Conservation (phyloP, 2,888 invertebrate species). For the Trilocha varians region DNA sequence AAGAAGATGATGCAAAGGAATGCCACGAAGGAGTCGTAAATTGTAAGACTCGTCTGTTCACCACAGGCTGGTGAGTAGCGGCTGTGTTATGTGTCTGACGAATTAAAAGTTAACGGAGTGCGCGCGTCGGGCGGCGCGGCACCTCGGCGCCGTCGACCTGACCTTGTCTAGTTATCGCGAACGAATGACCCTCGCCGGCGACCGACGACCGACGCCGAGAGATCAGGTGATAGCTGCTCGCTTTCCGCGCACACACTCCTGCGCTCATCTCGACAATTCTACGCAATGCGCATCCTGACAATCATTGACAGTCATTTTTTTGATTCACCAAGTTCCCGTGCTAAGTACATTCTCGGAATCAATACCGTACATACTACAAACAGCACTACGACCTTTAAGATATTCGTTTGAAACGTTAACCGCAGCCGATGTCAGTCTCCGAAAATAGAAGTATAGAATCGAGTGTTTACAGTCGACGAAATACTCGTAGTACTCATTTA, state of each 20-base stretch:
- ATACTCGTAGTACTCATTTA: too few species aligned
- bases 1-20: constrained; percentile 3
- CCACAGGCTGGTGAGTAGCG: constrained; percentile 47
- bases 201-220: constrained; percentile 7
- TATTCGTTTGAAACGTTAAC: constrained; percentile 2
- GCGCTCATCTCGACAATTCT: constrained; percentile 3
- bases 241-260: constrained; percentile 27
- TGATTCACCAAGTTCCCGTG: too few species aligned
- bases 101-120: constrained; percentile 67
- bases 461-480: too few species aligned
- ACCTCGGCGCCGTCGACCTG: constrained; percentile 61
- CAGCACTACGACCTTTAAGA: constrained; percentile 4
- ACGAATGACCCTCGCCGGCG: constrained; percentile 57
- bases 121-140: constrained; percentile 53
- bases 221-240: constrained; percentile 48
- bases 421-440: constrained; percentile 49
- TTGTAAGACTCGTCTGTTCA: constrained; percentile 34
- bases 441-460: constrained; percentile 48
- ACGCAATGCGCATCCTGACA: background rate
- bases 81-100: constrained; percentile 50
- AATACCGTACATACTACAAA: background rate
- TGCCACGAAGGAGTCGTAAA: constrained; percentile 25
- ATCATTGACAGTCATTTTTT: too few species aligned
- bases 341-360: background rate
- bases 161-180: constrained; percentile 69